A percentile compares a stretch with the other conserved stretches of the same genome.
phyloP scores from a whole-genome alignment of 2,888 invertebrate genomes.

The Agrilus cyanescens region DNA sequence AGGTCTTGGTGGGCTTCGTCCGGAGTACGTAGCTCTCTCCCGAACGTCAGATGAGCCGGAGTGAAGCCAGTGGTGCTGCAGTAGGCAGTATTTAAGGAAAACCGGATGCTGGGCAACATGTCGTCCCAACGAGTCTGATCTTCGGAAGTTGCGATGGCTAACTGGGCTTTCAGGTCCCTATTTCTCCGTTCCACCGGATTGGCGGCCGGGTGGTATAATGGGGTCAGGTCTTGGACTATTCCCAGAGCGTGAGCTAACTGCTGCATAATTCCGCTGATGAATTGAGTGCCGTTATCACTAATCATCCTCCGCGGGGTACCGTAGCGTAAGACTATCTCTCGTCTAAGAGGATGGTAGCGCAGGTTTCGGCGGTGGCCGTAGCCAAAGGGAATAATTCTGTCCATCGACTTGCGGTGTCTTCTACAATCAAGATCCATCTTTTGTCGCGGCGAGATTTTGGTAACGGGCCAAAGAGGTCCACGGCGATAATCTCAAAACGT shows the following conservation, averaged over 20 bases:
- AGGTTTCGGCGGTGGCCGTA: no score
- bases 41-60: no score
- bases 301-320: conserved; percentile 18
- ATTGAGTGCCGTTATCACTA: conserved; percentile 19
- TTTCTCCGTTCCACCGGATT: conserved; percentile 24
- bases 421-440: no score
- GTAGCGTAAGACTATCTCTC: conserved; percentile 19
- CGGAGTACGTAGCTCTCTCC: no score
- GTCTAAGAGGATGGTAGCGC: no score
- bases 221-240: conserved; percentile 16
- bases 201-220: conserved; percentile 18
- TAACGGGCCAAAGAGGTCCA: no score
- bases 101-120: conserved; percentile 20
- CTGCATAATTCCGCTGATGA: conserved; percentile 15
- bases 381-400: no score
- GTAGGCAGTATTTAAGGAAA: conserved; percentile 22
- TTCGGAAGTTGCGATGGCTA: conserved; percentile 12
- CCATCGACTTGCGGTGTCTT: no score
- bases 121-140: conserved; percentile 16
- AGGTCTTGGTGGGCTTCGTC: no score
- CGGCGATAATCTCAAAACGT: no score
- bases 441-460: no score
- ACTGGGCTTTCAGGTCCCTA: conserved; percentile 16
- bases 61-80: conserved; percentile 16
- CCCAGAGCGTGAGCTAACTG: conserved; percentile 11